Conservation (phyloP, 2,113 vertebrate species). For the Ciconia stormi region DNA sequence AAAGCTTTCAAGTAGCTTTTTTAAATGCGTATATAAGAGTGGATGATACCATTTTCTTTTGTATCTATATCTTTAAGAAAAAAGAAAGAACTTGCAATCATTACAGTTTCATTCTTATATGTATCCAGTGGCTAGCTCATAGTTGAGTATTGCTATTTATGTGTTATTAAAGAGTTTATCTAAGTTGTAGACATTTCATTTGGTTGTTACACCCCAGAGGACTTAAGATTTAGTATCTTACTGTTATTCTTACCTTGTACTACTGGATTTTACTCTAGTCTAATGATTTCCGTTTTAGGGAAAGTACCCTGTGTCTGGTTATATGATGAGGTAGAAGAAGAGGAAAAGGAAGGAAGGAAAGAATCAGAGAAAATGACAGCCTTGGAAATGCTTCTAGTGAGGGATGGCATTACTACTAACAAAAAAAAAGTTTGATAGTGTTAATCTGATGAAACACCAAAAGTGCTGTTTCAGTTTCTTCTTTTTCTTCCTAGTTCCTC, state of each 20-base stretch:
- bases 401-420: not conserved
- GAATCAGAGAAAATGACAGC: accelerated
- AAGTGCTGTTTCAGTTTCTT: not conserved
- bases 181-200: not conserved
- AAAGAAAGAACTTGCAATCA: not conserved
- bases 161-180: not conserved
- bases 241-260: not conserved
- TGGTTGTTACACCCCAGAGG: not conserved
- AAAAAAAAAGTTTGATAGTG: not conserved
- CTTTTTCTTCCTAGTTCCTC: not conserved
- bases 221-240: not conserved
- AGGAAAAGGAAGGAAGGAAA: not conserved
- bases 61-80: not conserved
- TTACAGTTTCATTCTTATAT: not conserved
- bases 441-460: not conserved
- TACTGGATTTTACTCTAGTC: not conserved
- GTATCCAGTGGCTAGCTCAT: not conserved
- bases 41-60: not conserved
- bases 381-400: not conserved
- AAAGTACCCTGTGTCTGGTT: not conserved
- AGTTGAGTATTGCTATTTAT: not conserved
- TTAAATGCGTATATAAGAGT: not conserved
- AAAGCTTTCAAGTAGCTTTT: not conserved
- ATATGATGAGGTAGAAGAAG: not conserved
- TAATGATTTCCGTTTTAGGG: not conserved